Evolutionary conservation across 2,797 vertebrate species (phyloP), one percentile per base, ranked within the genome.

Genomic region (Taenioides sp.): DNA sequence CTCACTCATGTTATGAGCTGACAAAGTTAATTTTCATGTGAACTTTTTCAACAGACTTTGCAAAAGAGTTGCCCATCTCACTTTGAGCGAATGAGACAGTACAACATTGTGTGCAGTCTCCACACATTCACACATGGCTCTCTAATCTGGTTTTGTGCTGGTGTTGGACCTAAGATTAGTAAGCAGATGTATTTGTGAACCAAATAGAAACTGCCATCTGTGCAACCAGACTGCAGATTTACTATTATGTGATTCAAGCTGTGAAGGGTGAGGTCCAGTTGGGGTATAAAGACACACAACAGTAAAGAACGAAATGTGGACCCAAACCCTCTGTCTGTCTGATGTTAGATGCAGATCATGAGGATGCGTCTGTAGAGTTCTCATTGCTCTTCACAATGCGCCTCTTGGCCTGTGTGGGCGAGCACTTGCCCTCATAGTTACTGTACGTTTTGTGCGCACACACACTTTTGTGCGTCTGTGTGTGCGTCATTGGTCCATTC

Each of bases 401-500:
- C 1, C 66, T 40, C 74, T 23, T 6, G 61, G 58, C 43, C 47
- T 25, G 78, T 31, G 83, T 70, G 78, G 83, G 80, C n/a, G 72
- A 34, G 0, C 25, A 31, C 55, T 27, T 6, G 61, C 73, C 72
- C 76, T 59, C 23, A 67, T 55, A 34, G 34, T 69, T 58, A 69
- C 62, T 60, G 60, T 72, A 37, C 2, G 12, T 76, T 60, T 11
- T 47, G 34, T 57, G 73, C 59, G 64, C 23, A 25, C 40, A 78
- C 20, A 54, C 74, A 50, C 71, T 55, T 47, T 22, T 63, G 9
- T 77, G 62, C 71, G 70, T 76, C 73, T 72, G 67, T 25, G 49
- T 55, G 67, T 89, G 87, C 85, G 82, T 91, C 86, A 89, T 23
- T 14, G 27, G 72, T 62, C 81, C 84, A 86, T 89, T 90, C 85